Percentiles rank a stretch among this genome's conserved stretches.
phyloP scores from a whole-genome alignment of 2,888 invertebrate species.

The Cecidostiba fungosa region DNA sequence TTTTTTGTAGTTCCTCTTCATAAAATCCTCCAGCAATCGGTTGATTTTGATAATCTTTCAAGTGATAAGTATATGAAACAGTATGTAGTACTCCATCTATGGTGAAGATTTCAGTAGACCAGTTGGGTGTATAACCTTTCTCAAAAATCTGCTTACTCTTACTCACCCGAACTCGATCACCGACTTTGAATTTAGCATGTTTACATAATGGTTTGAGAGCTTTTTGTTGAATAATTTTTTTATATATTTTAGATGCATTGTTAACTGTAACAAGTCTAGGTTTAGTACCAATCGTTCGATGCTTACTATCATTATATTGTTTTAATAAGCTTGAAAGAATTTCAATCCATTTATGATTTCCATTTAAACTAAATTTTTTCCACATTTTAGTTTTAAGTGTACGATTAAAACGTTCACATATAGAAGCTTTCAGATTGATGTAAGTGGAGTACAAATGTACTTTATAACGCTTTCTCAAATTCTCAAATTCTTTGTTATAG shows the following conservation, averaged over 20 bases:
- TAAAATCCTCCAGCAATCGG: slow-evolving; percentile 72
- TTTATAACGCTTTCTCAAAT: slow-evolving; percentile 67
- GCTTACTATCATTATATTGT: slow-evolving; percentile 3
- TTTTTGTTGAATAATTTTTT: neutral
- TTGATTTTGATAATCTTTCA: slow-evolving; percentile 64
- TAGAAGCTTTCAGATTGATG: slow-evolving; percentile 69
- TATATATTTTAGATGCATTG: slow-evolving; percentile 63
- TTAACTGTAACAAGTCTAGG: slow-evolving; percentile 62
- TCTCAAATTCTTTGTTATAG: no score
- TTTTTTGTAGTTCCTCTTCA: slow-evolving; percentile 68
- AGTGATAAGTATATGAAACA: slow-evolving; percentile 48
- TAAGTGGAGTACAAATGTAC: slow-evolving; percentile 64
- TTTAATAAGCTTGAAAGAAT: slow-evolving; percentile 10
- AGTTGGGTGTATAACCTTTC: slow-evolving; percentile 73
- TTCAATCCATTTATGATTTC: slow-evolving; percentile 35
- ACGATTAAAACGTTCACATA: slow-evolving; percentile 70
- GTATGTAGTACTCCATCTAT: slow-evolving; percentile 60
- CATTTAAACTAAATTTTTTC: slow-evolving; percentile 1
- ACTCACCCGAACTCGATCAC: neutral
- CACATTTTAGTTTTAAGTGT: slow-evolving; percentile 39
- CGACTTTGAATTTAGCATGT: neutral
- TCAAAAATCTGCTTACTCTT: slow-evolving; percentile 34
- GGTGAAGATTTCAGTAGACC: slow-evolving; percentile 74
- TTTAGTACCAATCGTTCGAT: slow-evolving; percentile 24
- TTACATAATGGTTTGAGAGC: neutral